Percentiles rank a stretch among this genome's conserved stretches.
phyloP scores from a whole-genome alignment of 2,113 vertebrate genomes.

The Cepphus grylle region DNA sequence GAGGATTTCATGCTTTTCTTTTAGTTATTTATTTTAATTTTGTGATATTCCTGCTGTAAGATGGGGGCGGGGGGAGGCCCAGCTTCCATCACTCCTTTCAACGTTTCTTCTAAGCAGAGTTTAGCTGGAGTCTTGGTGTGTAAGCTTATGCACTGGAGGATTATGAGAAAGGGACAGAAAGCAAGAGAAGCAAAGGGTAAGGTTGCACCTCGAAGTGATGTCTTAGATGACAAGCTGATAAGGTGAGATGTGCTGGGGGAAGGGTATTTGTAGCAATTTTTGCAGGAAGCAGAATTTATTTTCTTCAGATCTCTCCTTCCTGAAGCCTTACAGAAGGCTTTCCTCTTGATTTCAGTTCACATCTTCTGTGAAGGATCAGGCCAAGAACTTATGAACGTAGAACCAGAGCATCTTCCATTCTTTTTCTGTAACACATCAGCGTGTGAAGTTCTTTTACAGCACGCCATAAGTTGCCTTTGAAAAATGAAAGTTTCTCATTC shows the following conservation, averaged over 20 bases:
- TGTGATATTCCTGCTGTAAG: not conserved
- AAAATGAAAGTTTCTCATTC: not conserved
- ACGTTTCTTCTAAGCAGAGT: not conserved
- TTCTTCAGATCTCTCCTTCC: not conserved
- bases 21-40: not conserved
- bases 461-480: not conserved
- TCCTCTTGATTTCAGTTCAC: not conserved
- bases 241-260: not conserved
- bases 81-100: not conserved
- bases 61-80: too few species aligned
- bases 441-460: not conserved
- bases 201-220: not conserved
- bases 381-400: fast-evolving
- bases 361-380: not conserved
- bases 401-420: not conserved
- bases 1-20: constrained; percentile 6
- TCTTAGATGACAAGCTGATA: not conserved
- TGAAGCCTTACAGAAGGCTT: not conserved
- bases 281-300: not conserved
- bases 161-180: not conserved
- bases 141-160: not conserved
- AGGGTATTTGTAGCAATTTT: not conserved
- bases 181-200: not conserved
- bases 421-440: not conserved
- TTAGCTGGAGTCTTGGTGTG: not conserved